phyloP scores from a whole-genome alignment of 1,140 invertebrate genomes.

The Zaprionus taronus region DNA sequence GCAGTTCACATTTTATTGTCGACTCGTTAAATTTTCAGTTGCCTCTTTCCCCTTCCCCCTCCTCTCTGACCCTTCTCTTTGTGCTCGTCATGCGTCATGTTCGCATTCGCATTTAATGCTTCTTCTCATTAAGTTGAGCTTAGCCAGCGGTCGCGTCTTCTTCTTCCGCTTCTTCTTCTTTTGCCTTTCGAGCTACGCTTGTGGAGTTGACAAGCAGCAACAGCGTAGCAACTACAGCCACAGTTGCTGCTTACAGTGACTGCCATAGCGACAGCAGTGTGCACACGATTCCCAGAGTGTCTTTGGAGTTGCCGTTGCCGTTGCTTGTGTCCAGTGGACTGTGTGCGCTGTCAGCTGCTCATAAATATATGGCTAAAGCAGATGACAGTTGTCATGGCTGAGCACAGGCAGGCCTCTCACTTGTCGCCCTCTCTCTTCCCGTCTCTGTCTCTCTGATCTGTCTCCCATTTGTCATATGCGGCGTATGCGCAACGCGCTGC shows the following conservation, averaged over 20 bases:
- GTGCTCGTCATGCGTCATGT: conserved; percentile 61
- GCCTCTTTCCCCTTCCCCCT: not conserved
- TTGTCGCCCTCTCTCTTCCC: not conserved
- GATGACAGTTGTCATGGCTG: conserved; percentile 50
- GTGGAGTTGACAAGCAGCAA: conserved; percentile 29
- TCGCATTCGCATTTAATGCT: conserved; percentile 41
- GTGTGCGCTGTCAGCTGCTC: conserved; percentile 61
- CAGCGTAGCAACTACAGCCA: conserved; percentile 5
- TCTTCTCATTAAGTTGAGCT: conserved; percentile 71
- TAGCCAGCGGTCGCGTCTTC: conserved; percentile 15
- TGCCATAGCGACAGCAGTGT: not conserved
- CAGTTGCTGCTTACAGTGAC: not conserved
- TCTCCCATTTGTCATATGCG: conserved; percentile 22
- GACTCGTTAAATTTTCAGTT: conserved; percentile 64
- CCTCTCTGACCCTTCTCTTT: not conserved
- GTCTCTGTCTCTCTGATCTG: not conserved
- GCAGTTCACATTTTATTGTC: conserved; percentile 68
- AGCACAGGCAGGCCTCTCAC: not conserved
- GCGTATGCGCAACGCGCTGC: conserved; percentile 53
- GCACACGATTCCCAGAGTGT: conserved; percentile 14
- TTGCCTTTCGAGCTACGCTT: not conserved
- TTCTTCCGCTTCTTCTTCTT: not conserved
- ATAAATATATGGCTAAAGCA: conserved; percentile 60
- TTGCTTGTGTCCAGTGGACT: not conserved
- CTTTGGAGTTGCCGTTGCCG: not conserved